Conservation (phyloP, 2,113 vertebrate species). For the Malurus elegans region DNA sequence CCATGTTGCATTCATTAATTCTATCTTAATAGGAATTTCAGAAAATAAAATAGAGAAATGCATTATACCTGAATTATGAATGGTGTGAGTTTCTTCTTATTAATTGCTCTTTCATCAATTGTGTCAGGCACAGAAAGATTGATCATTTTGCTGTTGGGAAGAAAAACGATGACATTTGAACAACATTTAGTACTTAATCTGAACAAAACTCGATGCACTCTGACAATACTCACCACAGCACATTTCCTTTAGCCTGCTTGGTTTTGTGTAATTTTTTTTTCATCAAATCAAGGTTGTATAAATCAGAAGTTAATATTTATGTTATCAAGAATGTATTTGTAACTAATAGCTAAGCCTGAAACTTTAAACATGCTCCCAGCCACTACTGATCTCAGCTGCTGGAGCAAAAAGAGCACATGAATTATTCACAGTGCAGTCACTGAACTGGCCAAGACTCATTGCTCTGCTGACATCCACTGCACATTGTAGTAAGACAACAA, state of each 20-base stretch:
- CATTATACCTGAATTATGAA: slow-evolving; percentile 89
- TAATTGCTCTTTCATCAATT: slow-evolving; percentile 96
- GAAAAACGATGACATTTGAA: background rate
- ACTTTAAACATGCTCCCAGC: slow-evolving; percentile 18
- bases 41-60: background rate
- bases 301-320: slow-evolving; percentile 33
- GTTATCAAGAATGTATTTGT: slow-evolving; percentile 1
- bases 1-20: background rate
- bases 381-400: background rate
- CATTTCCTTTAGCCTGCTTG: background rate
- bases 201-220: background rate
- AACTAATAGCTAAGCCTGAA: slow-evolving; percentile 48
- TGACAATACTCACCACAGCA: background rate
- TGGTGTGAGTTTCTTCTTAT: slow-evolving; percentile 93
- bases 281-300: background rate
- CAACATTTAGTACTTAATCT: background rate
- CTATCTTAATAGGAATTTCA: background rate
- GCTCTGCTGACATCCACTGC: background rate
- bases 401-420: slow-evolving; percentile 17
- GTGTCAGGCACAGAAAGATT: slow-evolving; percentile 95
- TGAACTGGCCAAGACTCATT: background rate
- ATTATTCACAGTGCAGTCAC: slow-evolving; percentile 21
- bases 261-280: background rate
- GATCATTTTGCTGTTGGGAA: slow-evolving; percentile 91
- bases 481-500: background rate